phyloP scores from a whole-genome alignment of 2,888 invertebrate species.

The Andrena haemorrhoa region DNA sequence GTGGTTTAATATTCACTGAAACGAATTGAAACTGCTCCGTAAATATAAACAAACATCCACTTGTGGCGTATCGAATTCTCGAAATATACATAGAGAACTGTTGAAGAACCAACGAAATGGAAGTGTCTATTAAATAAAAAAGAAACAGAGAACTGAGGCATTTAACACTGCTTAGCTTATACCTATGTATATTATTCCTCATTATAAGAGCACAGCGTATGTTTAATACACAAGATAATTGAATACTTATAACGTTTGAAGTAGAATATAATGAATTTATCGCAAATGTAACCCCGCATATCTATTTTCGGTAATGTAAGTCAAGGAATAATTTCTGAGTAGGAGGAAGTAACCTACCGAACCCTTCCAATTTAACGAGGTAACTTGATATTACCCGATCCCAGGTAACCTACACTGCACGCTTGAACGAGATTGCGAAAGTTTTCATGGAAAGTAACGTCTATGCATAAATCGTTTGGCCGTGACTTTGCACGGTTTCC shows the following conservation, averaged over 20 bases:
- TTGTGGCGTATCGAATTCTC: no score
- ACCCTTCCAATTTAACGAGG: constrained; percentile 80
- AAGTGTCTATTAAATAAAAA: no score
- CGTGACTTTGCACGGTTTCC: constrained; percentile 49
- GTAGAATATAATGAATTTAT: neutral
- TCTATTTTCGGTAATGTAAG: constrained; percentile 43
- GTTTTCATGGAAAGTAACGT: constrained; percentile 77
- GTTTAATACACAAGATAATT: no score
- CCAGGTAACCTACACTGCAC: constrained; percentile 68
- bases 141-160: no score
- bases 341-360: constrained; percentile 53
- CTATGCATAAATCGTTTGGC: constrained; percentile 77
- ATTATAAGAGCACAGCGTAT: no score
- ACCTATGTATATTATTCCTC: no score
- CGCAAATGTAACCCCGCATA: constrained; percentile 10
- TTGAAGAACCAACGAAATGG: no score
- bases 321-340: constrained; percentile 54
- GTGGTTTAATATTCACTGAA: no score
- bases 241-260: neutral
- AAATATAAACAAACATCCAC: no score
- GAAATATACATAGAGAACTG: no score
- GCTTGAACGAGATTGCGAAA: constrained; percentile 78
- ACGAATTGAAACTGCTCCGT: no score
- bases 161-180: no score
- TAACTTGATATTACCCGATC: constrained; percentile 79